Conservation (phyloP, 2,113 vertebrate species). For the Heteronetta atricapilla region DNA sequence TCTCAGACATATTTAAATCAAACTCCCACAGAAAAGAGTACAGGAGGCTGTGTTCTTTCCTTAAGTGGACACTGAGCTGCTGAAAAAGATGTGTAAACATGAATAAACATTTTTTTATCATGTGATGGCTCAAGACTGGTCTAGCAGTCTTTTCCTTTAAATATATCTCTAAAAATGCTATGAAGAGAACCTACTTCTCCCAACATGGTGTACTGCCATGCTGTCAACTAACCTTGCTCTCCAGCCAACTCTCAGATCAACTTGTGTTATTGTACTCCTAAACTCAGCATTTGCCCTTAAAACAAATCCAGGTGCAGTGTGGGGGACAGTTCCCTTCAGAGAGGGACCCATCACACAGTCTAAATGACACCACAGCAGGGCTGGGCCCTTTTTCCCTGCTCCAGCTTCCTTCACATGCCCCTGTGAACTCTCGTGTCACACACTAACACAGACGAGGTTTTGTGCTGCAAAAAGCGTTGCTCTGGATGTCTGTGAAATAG, state of each 20-base stretch:
- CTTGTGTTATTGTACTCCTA: neutral
- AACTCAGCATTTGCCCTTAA: rapidly evolving
- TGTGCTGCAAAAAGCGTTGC: neutral
- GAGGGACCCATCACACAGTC: neutral
- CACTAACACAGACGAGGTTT: rapidly evolving
- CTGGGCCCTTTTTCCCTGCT: neutral
- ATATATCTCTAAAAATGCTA: neutral
- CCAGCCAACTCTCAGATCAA: neutral
- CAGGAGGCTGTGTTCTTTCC: neutral
- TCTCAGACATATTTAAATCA: neutral
- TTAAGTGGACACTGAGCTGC: neutral
- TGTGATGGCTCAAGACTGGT: neutral
- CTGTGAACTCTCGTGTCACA: neutral
- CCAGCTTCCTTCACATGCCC: neutral
- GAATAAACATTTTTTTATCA: neutral
- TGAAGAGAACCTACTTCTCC: neutral
- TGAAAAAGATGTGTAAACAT: neutral
- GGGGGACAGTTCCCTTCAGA: neutral
- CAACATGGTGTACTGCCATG: rapidly evolving
- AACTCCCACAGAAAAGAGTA: neutral
- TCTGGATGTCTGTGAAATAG: neutral
- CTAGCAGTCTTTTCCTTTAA: neutral
- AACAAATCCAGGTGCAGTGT: neutral
- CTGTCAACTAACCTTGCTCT: rapidly evolving
- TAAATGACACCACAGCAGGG: neutral